A percentile compares a stretch with the other conserved stretches of the same genome.
Conservation (phyloP, 2,888 invertebrate species). For the Parnassius mnemosyne region DNA sequence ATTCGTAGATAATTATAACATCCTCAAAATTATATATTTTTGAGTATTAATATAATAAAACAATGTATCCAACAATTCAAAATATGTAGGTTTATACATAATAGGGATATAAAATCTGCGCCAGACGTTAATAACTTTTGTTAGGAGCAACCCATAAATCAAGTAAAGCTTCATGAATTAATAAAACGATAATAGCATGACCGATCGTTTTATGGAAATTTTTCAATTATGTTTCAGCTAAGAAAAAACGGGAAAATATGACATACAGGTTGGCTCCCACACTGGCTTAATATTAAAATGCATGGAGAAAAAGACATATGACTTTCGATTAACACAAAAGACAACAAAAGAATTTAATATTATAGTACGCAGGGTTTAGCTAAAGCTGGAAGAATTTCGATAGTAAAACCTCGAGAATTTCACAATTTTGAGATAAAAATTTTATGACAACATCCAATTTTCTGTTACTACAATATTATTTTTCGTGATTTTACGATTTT, state of each 20-base stretch:
- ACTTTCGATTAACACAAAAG: background rate
- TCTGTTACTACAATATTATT: too few species aligned
- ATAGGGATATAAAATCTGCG: background rate
- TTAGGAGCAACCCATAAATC: conserved; percentile 19
- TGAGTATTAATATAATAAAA: too few species aligned
- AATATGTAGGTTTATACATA: too few species aligned
- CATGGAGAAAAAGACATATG: background rate
- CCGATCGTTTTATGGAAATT: conserved; percentile 23
- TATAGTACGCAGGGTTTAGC: background rate
- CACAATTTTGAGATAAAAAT: background rate
- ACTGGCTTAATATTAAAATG: background rate
- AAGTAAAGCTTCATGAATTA: conserved; percentile 21
- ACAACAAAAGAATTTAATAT: background rate
- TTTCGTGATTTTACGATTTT: too few species aligned
- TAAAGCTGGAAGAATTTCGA: background rate
- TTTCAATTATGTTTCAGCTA: conserved; percentile 17
- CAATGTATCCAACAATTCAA: too few species aligned
- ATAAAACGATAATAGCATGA: conserved; percentile 22
- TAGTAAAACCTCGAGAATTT: background rate
- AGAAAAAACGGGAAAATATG: background rate
- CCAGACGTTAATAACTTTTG: conserved; percentile 18
- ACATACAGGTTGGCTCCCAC: background rate
- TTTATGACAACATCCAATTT: too few species aligned
- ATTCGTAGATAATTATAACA: too few species aligned
- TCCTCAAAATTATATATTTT: too few species aligned